Evolutionary conservation across 2,113 vertebrate genomes (phyloP), one percentile per base, ranked within the genome.

Genomic region (Orthonyx spaldingii): DNA sequence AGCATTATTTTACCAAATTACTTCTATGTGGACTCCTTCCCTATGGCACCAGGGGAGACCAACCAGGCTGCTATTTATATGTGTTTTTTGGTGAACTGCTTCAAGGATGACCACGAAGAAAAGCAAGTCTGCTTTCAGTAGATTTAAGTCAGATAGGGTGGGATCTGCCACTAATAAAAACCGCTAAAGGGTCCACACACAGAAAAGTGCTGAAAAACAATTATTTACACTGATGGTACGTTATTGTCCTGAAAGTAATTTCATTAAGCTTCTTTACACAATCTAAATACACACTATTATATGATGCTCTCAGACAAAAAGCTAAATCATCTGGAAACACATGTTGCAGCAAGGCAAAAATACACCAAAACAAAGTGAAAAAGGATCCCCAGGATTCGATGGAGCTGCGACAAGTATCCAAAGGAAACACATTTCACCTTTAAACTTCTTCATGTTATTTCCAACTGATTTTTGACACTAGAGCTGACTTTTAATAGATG

Each of bases 401-500:
- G 23, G n/a, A 89, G 75, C 56, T 84, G 33, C 72, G 70, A 79
- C 52, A 85, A 92, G 35, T 46, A 68, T 57, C 66, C 70, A 84
- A 80, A 93, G 96, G 57, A 91, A 95, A 84, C 26, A 87, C 60
- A 79, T 56, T 89, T 87, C 66, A 49, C 22, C 42, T 37, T 30
- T 93, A 71, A 77, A 72, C 37, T 69, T 95, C 57, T 78, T 75
- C 53, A 52, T 57, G 56, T 91, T 92, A 89, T 76, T 97, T 97
- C 72, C 66, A 96, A 93, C 42, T 83, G 89, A 76, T 93, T 96
- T 96, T 89, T 87, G 72, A 96, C 68, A 77, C 71, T 87, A 56
- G 46, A 86, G 91, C n/a, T 84, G 56, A 65, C 72, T 96, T 97
- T 94, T 91, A 93, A 94, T 95, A 95, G 87, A 93, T 77, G 61